Percentiles rank a stretch among this genome's conserved stretches.
These are phyloP conservation scores for Epiblema foenella DNA, from an alignment of 2,888 invertebrate species.

Conservation along the genomic window DNA sequence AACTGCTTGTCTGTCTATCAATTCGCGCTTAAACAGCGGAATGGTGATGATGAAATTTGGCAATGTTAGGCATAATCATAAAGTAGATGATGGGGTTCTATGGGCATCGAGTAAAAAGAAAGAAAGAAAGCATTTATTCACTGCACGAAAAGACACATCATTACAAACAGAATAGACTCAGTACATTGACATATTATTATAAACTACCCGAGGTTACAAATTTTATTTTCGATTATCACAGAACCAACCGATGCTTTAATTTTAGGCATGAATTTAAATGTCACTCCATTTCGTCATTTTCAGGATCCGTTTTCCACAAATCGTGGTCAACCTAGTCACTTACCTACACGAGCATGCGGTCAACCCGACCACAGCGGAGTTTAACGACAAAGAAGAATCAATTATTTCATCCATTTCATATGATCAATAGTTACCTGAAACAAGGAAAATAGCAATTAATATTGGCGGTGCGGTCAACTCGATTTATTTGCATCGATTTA, in stretches of 20 bases:
- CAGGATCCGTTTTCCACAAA: neutral
- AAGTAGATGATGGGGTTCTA: too few relatives aligned
- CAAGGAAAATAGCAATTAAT: constrained; percentile 28
- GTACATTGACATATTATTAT: too few relatives aligned
- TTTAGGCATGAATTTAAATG: neutral
- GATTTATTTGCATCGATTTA: constrained; percentile 7
- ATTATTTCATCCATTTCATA: constrained; percentile 19
- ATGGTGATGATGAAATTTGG: too few relatives aligned
- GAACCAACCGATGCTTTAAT: neutral
- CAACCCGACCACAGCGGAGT: constrained; percentile 20
- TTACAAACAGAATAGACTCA: too few relatives aligned
- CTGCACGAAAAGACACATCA: too few relatives aligned
- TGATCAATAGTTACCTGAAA: constrained; percentile 36
- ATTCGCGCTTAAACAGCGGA: too few relatives aligned
- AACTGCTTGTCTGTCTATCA: too few relatives aligned
- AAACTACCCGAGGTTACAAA: too few relatives aligned
- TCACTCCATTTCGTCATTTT: neutral
- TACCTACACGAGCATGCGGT: constrained; percentile 23
- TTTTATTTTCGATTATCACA: too few relatives aligned
- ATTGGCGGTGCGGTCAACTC: constrained; percentile 18
- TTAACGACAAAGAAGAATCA: constrained; percentile 23
- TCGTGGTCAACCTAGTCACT: constrained; percentile 16
- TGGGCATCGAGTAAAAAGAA: too few relatives aligned
- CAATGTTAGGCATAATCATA: too few relatives aligned
- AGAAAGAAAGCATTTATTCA: too few relatives aligned